Percentiles rank a stretch among this genome's conserved stretches.
Conservation (phyloP, 2,888 invertebrate genomes). For the Saturnia japonica region DNA sequence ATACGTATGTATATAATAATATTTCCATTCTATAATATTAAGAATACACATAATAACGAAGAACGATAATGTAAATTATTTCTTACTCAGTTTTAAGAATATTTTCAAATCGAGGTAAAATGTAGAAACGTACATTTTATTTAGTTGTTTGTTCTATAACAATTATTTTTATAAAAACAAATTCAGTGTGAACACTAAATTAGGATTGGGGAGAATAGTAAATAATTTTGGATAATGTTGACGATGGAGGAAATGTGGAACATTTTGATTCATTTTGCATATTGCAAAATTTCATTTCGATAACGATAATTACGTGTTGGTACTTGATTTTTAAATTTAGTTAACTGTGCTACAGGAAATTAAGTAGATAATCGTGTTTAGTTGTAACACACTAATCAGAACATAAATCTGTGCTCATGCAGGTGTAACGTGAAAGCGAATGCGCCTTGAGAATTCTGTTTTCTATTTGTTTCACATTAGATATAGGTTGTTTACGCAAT, state of each 20-base stretch:
- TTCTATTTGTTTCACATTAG: conserved; percentile 63
- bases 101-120: no score
- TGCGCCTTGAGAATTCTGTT: conserved; percentile 69
- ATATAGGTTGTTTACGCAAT: conserved; percentile 60
- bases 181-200: no score
- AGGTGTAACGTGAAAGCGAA: conserved; percentile 57
- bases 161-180: no score
- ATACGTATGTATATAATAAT: background rate
- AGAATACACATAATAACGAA: background rate
- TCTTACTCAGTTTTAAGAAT: no score
- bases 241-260: background rate
- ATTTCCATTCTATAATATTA: background rate
- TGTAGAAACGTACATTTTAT: no score
- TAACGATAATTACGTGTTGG: background rate
- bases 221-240: no score
- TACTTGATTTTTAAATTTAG: conserved; percentile 31
- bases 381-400: conserved; percentile 59
- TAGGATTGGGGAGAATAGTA: no score
- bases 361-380: conserved; percentile 58
- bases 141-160: no score
- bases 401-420: conserved; percentile 56
- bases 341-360: conserved; percentile 54
- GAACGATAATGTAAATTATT: no score
- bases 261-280: no score
- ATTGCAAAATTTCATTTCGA: background rate